Conservation (phyloP, 2,888 invertebrate genomes). For the Heteropelma amictum region DNA sequence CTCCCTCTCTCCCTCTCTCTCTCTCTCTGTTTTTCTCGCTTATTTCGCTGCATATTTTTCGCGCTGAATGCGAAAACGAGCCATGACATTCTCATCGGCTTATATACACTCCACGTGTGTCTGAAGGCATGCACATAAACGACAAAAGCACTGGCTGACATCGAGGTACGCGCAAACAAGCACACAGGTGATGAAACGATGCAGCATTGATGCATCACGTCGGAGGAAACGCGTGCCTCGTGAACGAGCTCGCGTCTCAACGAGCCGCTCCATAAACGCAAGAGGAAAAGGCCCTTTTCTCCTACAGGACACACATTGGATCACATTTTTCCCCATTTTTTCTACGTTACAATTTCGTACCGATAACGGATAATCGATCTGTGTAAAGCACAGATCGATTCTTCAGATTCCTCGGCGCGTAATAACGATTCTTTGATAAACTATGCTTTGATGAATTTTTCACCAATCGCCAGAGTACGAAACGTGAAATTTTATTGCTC, state of each 20-base stretch:
- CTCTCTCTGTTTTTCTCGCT: neutral
- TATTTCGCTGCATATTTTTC: neutral
- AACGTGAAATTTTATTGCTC: conserved; percentile 31
- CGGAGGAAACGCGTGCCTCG: no score
- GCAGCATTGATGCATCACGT: no score
- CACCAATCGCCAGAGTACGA: neutral
- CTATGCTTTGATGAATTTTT: neutral
- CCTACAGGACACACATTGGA: no score
- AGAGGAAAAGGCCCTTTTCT: no score
- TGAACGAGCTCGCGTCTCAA: no score
- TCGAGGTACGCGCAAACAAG: neutral
- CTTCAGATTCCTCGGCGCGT: no score
- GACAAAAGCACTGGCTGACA: neutral
- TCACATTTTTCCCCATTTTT: no score
- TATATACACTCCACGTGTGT: neutral
- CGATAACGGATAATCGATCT: no score
- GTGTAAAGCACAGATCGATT: no score
- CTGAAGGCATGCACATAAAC: neutral
- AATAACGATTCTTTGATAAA: no score
- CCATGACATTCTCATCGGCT: conserved; percentile 26
- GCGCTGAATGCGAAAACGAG: conserved; percentile 27
- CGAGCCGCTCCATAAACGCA: no score
- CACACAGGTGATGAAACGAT: neutral
- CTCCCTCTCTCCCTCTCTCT: neutral
- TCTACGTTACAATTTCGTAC: no score